These are phyloP conservation scores for Drosophila eugracilis DNA, from an alignment of 1,140 invertebrate genomes.

Conservation along the genomic window DNA sequence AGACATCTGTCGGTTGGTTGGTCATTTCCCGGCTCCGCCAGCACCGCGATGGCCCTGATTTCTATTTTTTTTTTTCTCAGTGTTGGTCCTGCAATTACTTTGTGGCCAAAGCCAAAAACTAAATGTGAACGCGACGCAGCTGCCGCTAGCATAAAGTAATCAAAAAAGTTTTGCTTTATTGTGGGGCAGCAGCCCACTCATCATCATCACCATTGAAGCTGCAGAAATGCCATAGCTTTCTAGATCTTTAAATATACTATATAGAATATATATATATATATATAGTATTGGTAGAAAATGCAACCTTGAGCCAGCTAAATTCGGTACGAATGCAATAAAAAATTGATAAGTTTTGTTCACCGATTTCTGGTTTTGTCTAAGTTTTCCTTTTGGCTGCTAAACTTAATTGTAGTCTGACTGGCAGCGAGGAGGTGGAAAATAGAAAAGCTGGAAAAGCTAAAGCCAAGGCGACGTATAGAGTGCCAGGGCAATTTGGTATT, in stretches of 20 bases:
- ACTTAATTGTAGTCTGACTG: conserved; percentile 40
- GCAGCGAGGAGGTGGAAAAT: conserved; percentile 2
- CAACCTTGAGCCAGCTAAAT: conserved; percentile 39
- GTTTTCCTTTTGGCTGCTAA: conserved; percentile 7
- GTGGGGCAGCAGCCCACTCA: conserved; percentile 53
- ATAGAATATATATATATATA: not conserved
- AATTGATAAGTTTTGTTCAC: conserved; percentile 45
- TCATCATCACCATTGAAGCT: conserved; percentile 49
- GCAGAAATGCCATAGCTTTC: conserved; percentile 25
- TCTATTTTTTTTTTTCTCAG: not conserved
- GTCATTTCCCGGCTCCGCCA: not conserved
- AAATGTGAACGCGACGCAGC: conserved; percentile 68
- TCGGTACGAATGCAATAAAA: conserved; percentile 41
- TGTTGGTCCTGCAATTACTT: conserved; percentile 59
- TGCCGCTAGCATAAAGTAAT: conserved; percentile 75
- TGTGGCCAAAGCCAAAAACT: conserved; percentile 61
- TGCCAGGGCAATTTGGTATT: conserved; percentile 54
- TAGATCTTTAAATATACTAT: not conserved
- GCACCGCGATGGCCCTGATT: not conserved
- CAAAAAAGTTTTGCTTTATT: conserved; percentile 75
- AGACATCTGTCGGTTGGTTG: conserved; percentile 23
- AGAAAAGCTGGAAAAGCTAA: conserved; percentile 2
- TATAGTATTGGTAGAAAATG: conserved; percentile 2
- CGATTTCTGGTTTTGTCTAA: conserved; percentile 21
- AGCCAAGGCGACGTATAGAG: conserved; percentile 28